phyloP scores from a whole-genome alignment of 1,140 invertebrate species.

The Nylanderia fulva region DNA sequence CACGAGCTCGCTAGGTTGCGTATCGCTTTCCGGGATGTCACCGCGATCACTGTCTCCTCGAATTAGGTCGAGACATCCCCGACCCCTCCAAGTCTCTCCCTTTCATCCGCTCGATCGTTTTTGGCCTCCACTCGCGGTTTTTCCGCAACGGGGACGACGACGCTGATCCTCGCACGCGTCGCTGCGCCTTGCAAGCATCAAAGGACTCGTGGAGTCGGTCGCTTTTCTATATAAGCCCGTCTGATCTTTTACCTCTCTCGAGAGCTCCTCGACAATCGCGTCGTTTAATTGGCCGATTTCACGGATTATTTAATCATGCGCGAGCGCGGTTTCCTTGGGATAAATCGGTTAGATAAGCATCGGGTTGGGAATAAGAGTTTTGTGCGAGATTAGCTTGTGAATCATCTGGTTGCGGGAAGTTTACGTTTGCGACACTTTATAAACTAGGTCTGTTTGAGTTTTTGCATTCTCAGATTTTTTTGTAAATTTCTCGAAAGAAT shows the following conservation, averaged over 20 bases:
- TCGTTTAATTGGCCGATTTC: slow-evolving; percentile 78
- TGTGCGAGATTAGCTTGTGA: not conserved
- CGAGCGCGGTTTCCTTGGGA: not conserved
- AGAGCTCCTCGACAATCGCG: slow-evolving; percentile 62
- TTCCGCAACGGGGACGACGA: slow-evolving; percentile 63
- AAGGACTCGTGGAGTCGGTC: slow-evolving; percentile 53
- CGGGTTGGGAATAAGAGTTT: not conserved
- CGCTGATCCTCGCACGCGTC: slow-evolving; percentile 69
- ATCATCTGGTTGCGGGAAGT: not conserved
- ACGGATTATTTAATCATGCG: slow-evolving; percentile 75
- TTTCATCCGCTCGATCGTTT: slow-evolving; percentile 51
- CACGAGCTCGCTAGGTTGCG: slow-evolving; percentile 69
- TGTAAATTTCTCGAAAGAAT: too few relatives aligned
- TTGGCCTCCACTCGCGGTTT: slow-evolving; percentile 41
- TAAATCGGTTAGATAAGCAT: slow-evolving; percentile 2
- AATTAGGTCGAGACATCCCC: slow-evolving; percentile 68
- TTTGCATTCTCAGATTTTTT: not conserved
- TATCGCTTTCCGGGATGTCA: slow-evolving; percentile 79
- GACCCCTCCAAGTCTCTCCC: not conserved
- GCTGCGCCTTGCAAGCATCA: slow-evolving; percentile 62
- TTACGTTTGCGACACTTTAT: not conserved
- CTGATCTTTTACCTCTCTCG: slow-evolving; percentile 44
- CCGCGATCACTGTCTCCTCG: slow-evolving; percentile 81
- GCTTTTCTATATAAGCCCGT: slow-evolving; percentile 52
- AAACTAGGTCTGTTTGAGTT: not conserved